These are phyloP conservation scores for Thunnus albacares DNA, from an alignment of 2,797 vertebrate species.

Conservation along the genomic window DNA sequence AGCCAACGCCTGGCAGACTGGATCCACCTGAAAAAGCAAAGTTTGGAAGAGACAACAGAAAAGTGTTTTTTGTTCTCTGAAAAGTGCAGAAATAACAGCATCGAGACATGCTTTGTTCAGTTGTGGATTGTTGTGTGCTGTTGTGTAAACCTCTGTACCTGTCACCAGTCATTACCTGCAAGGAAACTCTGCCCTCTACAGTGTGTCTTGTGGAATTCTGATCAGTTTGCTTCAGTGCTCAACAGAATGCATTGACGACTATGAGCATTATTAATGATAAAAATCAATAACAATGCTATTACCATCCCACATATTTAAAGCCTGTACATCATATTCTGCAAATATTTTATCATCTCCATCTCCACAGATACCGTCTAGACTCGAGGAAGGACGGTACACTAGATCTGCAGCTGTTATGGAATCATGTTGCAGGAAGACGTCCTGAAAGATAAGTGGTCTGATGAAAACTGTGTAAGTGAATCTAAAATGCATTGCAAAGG, in stretches of 20 bases:
- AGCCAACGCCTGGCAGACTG: conserved; percentile 41
- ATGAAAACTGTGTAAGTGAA: conserved; percentile 4
- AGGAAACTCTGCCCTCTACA: conserved; percentile 58
- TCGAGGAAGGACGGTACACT: background rate
- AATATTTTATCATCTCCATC: background rate
- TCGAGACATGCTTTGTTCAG: background rate
- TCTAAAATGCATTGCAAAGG: no score
- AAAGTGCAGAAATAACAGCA: conserved; percentile 37
- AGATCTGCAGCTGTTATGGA: conserved; percentile 12
- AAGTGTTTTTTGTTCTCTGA: conserved; percentile 9
- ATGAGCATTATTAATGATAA: conserved; percentile 1
- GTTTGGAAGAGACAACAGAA: conserved; percentile 51
- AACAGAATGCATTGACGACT: background rate
- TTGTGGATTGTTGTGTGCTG: background rate
- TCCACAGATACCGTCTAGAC: background rate
- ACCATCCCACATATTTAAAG: background rate
- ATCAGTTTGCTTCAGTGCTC: background rate
- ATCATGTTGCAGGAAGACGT: conserved; percentile 31
- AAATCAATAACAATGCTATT: conserved; percentile 2
- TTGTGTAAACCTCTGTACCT: conserved; percentile 22
- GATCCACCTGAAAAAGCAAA: conserved; percentile 54
- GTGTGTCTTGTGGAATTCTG: conserved; percentile 24
- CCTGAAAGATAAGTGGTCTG: conserved; percentile 24
- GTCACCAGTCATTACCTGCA: conserved; percentile 40
- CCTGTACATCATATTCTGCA: background rate